phyloP scores from a whole-genome alignment of 2,113 vertebrate species.

The Ondatra zibethicus region DNA sequence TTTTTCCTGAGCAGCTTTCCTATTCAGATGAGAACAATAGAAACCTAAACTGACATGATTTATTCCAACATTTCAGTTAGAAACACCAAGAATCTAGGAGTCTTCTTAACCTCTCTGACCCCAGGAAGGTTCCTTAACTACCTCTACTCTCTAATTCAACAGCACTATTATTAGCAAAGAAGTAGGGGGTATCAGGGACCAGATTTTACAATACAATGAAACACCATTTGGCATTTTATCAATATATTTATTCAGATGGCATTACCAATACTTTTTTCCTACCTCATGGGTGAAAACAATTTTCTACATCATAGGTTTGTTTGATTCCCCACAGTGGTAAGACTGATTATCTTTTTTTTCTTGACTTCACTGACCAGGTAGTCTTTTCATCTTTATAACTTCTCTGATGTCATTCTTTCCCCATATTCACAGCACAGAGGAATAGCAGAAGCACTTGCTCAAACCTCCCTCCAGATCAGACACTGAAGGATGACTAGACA shows the following conservation, averaged over 20 bases:
- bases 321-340: neutral
- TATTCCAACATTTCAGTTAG: neutral
- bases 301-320: neutral
- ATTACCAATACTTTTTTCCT: neutral
- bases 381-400: neutral
- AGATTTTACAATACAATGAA: neutral
- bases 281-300: neutral
- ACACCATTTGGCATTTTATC: neutral
- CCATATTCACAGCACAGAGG: neutral
- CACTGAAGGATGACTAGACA: neutral
- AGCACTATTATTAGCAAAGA: neutral
- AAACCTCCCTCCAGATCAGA: neutral
- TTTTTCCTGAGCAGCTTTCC: neutral
- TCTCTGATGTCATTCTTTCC: neutral
- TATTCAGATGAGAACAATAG: neutral
- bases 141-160: neutral
- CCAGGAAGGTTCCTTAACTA: neutral
- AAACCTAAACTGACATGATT: no score
- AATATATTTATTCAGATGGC: neutral
- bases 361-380: neutral
- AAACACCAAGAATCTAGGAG: neutral
- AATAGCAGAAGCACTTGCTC: rapidly evolving
- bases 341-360: neutral
- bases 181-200: neutral
- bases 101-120: neutral